Evolutionary conservation across 2,888 invertebrate genomes (phyloP).

Genomic region (Ennomos quercinarius): DNA sequence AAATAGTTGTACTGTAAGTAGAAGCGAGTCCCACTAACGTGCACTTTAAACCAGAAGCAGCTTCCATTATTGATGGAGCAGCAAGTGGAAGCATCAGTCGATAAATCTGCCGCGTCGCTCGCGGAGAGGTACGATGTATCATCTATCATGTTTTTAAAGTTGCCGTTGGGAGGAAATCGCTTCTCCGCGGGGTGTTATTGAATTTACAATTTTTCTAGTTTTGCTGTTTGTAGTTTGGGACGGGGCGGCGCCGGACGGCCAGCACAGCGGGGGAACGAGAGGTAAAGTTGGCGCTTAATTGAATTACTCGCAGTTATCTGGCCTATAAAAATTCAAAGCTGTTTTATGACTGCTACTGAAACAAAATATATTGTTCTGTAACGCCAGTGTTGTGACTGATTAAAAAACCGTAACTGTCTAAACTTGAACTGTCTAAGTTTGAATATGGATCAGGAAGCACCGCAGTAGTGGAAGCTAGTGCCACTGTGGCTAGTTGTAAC

Average conservation of each 20-base stretch:
- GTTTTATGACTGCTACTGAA: too few relatives aligned
- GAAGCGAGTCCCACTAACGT: conserved; percentile 9
- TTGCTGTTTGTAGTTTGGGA: conserved; percentile 17
- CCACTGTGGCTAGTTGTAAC: too few relatives aligned
- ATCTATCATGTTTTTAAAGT: conserved; percentile 62
- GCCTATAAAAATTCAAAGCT: too few relatives aligned
- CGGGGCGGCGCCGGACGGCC: conserved; percentile 23
- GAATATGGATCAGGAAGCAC: too few relatives aligned
- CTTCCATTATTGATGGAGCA: conserved; percentile 30
- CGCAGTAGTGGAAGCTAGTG: too few relatives aligned
- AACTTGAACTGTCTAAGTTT: too few relatives aligned
- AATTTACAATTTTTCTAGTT: conserved; percentile 60
- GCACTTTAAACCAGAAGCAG: conserved; percentile 17
- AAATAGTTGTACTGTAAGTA: background rate
- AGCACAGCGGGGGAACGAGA: conserved; percentile 33
- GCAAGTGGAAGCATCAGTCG: conserved; percentile 22
- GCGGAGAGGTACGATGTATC: conserved; percentile 41
- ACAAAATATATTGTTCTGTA: too few relatives aligned
- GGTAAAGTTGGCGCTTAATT: conserved; percentile 41
- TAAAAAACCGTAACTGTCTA: too few relatives aligned
- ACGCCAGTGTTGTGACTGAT: too few relatives aligned
- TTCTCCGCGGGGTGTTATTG: conserved; percentile 57
- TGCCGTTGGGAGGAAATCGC: conserved; percentile 51
- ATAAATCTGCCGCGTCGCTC: conserved; percentile 27
- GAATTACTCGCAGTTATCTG: conserved; percentile 33